These are phyloP conservation scores for Fundulus diaphanus DNA, from an alignment of 2,797 vertebrate genomes.

Conservation along the genomic window DNA sequence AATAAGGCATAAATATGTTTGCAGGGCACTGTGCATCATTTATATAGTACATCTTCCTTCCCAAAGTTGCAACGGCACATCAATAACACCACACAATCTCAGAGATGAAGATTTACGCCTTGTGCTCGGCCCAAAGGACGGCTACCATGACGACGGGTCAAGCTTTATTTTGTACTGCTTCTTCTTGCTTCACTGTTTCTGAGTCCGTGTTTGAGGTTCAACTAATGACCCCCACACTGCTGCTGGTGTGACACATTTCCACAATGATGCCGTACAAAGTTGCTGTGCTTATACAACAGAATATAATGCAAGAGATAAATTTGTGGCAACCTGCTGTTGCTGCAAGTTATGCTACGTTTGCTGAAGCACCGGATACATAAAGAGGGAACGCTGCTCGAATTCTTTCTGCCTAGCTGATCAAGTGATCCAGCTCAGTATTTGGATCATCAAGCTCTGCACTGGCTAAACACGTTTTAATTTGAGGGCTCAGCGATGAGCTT, in stretches of 20 bases:
- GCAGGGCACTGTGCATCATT: background rate
- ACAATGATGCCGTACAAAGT: background rate
- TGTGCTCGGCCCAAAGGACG: background rate
- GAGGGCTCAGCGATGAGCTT: conserved; percentile 49
- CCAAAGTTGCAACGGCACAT: background rate
- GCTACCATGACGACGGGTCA: too few relatives aligned
- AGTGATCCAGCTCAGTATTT: conserved; percentile 40
- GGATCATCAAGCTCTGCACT: conserved; percentile 45
- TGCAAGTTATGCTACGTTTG: background rate
- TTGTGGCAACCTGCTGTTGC: background rate
- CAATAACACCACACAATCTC: background rate
- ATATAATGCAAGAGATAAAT: background rate
- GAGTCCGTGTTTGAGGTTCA: too few relatives aligned
- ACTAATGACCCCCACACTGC: too few relatives aligned
- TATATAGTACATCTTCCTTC: background rate
- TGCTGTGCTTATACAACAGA: background rate
- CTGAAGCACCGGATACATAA: background rate
- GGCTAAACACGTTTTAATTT: conserved; percentile 58
- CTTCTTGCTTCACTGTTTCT: background rate
- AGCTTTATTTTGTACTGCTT: too few relatives aligned
- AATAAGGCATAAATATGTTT: background rate
- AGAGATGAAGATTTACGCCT: background rate
- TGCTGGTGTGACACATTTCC: background rate
- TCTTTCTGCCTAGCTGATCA: conserved; percentile 38
- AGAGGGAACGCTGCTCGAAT: background rate